Percentiles rank a stretch among this genome's conserved stretches.
Conservation (phyloP, 2,797 vertebrate genomes). For the Nothura maculosa region DNA sequence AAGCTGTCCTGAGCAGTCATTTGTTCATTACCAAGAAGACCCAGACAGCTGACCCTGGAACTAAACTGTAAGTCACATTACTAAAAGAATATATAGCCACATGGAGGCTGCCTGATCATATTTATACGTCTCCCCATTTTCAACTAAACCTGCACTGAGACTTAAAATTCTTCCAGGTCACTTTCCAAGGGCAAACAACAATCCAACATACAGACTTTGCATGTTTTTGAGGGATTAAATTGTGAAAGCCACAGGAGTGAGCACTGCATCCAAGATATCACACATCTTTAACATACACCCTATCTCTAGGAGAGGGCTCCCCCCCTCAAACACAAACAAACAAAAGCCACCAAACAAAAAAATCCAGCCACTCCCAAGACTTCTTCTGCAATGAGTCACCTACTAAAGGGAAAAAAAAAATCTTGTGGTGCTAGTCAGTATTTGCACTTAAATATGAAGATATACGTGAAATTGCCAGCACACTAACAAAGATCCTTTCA, state of each 20-base stretch:
- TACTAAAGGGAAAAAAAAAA: neutral
- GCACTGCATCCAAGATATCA: neutral
- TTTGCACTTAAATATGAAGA: neutral
- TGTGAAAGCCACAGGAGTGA: neutral
- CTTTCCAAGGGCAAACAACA: neutral
- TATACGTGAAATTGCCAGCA: neutral
- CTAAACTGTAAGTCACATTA: neutral
- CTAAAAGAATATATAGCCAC: neutral
- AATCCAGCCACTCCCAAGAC: neutral
- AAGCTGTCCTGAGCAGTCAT: neutral
- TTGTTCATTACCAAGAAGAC: neutral
- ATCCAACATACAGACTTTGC: neutral
- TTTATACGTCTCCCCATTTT: neutral
- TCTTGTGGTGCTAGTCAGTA: neutral
- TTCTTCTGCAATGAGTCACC: neutral
- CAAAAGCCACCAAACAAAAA: neutral
- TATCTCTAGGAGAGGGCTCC: neutral
- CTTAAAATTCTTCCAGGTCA: neutral
- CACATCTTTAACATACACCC: neutral
- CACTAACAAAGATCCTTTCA: neutral
- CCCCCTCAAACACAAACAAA: too few species aligned
- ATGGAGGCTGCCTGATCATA: neutral
- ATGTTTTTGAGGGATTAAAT: neutral
- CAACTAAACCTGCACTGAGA: neutral
- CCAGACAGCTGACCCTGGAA: neutral